Base-by-base conservation (phyloP, 2,888 invertebrate genomes). In the Protonemura montana region DNA sequence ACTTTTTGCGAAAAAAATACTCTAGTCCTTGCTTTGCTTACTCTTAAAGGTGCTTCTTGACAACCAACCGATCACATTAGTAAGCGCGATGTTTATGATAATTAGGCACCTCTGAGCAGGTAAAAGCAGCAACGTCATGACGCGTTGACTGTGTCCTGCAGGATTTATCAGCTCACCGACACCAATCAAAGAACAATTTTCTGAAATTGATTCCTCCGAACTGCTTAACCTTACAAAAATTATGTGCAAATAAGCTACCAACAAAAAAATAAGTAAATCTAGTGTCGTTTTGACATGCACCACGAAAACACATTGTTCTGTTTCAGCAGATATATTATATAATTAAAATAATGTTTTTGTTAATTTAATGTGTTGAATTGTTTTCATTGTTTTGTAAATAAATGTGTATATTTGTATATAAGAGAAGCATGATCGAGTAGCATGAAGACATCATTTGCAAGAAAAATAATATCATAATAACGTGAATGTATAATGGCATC, bases 401-500 rank as follows among this genome's bases (percentile, higher is more conserved):
- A 76, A 42, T 84, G 84, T 84, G 76, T 29, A 84, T 84, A 81
- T 84, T 84, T 84, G 84, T 84, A 84, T 84, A 84, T 84, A 84
- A 59, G 84, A 81, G n/a, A 78, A 78, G 78, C 28, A 81, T 81
- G 81, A 81, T 29, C 30, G 78, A 78, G 27, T 59, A 59, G 59
- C 59, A 59, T 35, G 35, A 59, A 21, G 13, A 59, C 59, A 59
- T 35, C 16, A 59, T 59, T 59, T 59, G 59, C 6, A 59, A 59
- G 59, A 59, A 59, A 21, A 59, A 21, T 59, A 35, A 59, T 59
- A 59, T 59, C 59, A 21, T 59, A 6, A 13, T 13, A 13, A 7
- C 13, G 21, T 59, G 21, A 21, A 59, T 7, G 7, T 59, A 13
- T 16, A 10, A 59, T 59, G 59, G 21, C 21, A 59, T 59, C 59